Evolutionary conservation across 2,797 vertebrate species (phyloP).

Genomic region (Crypturellus tataupa): DNA sequence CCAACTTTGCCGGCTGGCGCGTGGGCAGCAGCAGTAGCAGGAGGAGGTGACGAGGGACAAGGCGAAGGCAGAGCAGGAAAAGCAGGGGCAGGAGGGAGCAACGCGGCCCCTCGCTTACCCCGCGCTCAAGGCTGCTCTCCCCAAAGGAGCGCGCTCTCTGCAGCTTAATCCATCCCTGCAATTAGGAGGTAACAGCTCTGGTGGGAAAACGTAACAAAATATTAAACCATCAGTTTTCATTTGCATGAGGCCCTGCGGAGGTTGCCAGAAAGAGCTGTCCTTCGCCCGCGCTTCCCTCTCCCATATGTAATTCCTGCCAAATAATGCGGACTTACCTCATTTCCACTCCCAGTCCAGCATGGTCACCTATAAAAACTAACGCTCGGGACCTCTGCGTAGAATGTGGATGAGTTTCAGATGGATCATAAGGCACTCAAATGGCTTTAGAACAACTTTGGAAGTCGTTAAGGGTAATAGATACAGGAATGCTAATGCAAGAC

Average conservation of each 20-base stretch:
- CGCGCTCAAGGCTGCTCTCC: background rate
- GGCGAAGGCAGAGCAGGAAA: background rate
- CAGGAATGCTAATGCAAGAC: background rate
- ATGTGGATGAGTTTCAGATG: conserved; percentile 56
- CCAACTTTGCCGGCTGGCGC: background rate
- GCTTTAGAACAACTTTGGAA: conserved; percentile 28
- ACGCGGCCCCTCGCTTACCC: fast-evolving
- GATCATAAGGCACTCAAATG: conserved; percentile 10
- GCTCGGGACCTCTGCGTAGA: background rate
- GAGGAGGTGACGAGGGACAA: too few relatives aligned
- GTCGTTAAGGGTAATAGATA: conserved; percentile 24
- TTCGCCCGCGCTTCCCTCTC: background rate
- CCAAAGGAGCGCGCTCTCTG: background rate
- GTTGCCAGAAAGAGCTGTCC: conserved; percentile 23
- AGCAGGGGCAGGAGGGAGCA: background rate
- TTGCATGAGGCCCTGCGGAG: background rate
- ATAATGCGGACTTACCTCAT: background rate
- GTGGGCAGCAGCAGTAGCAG: background rate
- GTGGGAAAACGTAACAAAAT: conserved; percentile 1
- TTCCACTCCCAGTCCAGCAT: background rate
- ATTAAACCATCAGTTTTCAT: conserved; percentile 42
- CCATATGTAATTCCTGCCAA: background rate
- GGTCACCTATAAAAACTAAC: conserved; percentile 22
- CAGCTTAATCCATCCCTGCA: background rate
- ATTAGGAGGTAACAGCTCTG: conserved; percentile 22